Base-by-base conservation (phyloP, 2,888 invertebrate species). In the Pandemis corylana region DNA sequence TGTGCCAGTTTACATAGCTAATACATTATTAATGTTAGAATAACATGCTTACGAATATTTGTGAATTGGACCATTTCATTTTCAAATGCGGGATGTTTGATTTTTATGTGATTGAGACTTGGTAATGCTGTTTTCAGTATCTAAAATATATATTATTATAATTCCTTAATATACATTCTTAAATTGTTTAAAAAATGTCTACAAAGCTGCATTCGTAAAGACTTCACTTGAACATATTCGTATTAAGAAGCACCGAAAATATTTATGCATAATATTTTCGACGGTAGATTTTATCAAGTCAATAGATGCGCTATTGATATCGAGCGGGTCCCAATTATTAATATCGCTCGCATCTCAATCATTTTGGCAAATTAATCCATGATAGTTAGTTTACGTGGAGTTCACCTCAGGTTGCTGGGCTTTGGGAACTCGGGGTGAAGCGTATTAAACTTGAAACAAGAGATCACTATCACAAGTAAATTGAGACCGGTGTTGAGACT, bases 401-500 rank as follows among this genome's bases (percentile, higher is more conserved):
- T 72, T 72, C 20, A 41, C 67, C 51, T 28, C 13, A 42, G 51
- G 44, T 62, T 41, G 10, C 51, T 41, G n/a, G 12, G 7, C 2
- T 20, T 12, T 62, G 7, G 12, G 42, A 72, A 67, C 67, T 67
- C 7, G 28, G 46, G 56, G 63, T 20, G 20, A 56, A 56, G 20
- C 56, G 9, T 72, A 68, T 72, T 72, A 73, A 68, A 56, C 63
- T 56, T 41, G 56, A 4, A 41, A 73, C 63, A 49, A 36, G 63
- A 56, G 72, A 71, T 68, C 15, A 64, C 72, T 68, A 68, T 56
- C 63, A 13, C 41, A 63, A 63, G 68, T 56, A 68, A 68, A 73
- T 72, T 68, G 62, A 71, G 65, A 71, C 56, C 7, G 3, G 41
- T 41, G n/a, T 62, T 41, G 7, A 13, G n/a, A 61, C 12, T 36